Percentiles rank a stretch among this genome's conserved stretches.
Conservation (phyloP, 2,113 vertebrate genomes). For the Entosphenus tridentatus region DNA sequence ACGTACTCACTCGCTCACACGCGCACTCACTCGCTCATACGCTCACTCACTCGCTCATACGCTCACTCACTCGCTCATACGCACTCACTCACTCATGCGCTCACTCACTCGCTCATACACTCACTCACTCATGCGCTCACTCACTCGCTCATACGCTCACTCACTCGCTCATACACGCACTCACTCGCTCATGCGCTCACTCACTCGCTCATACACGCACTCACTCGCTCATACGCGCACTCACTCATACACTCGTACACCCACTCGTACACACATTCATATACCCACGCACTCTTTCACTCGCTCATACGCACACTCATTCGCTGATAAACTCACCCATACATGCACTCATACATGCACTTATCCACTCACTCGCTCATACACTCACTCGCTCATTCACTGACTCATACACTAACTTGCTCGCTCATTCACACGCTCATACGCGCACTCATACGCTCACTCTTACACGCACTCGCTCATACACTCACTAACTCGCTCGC, state of each 20-base stretch:
- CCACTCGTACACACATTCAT: no score
- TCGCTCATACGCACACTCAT: background rate
- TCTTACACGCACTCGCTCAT: background rate
- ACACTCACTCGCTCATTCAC: background rate
- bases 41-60: background rate
- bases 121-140: conserved; percentile 13
- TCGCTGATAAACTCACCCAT: background rate
- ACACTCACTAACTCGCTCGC: background rate
- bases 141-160: conserved; percentile 16
- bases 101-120: background rate
- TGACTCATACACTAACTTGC: background rate
- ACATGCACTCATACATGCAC: background rate
- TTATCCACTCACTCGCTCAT: background rate
- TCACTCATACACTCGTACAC: conserved; percentile 20
- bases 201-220: background rate
- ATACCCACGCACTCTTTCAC: no score
- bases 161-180: background rate
- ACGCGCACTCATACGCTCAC: background rate
- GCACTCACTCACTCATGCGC: background rate
- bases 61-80: conserved; percentile 15
- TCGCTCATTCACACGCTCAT: background rate
- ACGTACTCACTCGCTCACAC: background rate
- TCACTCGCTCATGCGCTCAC: background rate
- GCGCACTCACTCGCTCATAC: background rate
- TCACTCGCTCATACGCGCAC: conserved; percentile 8